Base-by-base conservation (phyloP, 1,140 invertebrate genomes). In the Bombus confusus region DNA sequence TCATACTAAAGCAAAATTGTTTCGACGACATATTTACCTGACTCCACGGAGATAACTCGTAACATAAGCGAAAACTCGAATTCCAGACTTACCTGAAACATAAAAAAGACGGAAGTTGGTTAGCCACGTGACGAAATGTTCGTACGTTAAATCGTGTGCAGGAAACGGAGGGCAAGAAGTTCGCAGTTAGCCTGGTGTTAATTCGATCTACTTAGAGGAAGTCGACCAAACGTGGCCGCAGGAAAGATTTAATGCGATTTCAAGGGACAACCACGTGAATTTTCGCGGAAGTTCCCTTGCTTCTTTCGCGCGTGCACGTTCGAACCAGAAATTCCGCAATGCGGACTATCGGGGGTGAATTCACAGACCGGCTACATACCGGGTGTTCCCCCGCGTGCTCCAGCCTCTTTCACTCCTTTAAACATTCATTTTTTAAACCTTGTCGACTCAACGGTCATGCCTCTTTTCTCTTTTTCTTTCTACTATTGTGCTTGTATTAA, bases 331-430 rank as follows among this genome's bases (percentile, higher is more conserved):
- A 94, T 93, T 93, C 94, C 94, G 94, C 94, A 95, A 91, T 95
- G 94, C 94, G 94, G 94, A 93, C 93, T 92, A 93, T 94, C 91
- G 93, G 91, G 87, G 90, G 90, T 93, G 93, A 93, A 94, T 95
- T 94, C 91, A 91, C 91, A 93, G 91, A 90, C 88, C 87, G 89
- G 86, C 90, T 91, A 90, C 90, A 92, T 93, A 92, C 87, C 87
- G 91, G 91, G 80, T 92, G 91, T 77, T 85, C 88, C 88, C 75
- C 83, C 68, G 78, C 83, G 88, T 78, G 39, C 72, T 74, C 47
- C 31, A 28, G 31, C 72, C 75, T 37, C 25, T n/a, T 68, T 39
- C 68, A 13, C 57, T 86, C 68, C 87, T 85, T 83, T 78, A 69
- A 85, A 88, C 90, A 93, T 93, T 92, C 93, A 93, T 91, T 93